Conservation (phyloP, 2,113 vertebrate species). For the Cyanocitta stelleri region DNA sequence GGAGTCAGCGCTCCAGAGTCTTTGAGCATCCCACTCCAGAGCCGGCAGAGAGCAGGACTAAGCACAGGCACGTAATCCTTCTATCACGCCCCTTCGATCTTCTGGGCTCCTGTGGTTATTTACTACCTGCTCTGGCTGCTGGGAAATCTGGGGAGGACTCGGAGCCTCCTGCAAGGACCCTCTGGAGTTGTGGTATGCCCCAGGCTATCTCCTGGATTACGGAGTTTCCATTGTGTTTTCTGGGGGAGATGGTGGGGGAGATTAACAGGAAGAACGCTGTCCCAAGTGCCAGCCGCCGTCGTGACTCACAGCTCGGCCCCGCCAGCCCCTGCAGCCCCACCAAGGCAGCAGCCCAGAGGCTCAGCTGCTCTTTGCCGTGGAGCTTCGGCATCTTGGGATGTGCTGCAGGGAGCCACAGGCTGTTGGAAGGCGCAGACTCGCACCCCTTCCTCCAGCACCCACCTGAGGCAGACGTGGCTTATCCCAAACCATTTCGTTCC, state of each 20-base stretch:
- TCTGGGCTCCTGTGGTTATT: neutral
- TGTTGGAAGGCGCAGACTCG: neutral
- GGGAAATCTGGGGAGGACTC: neutral
- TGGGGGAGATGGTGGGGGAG: neutral
- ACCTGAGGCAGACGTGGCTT: neutral
- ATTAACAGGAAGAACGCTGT: constrained; percentile 15
- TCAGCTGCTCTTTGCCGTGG: neutral
- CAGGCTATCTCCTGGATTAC: neutral
- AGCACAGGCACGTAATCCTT: neutral
- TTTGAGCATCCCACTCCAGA: neutral
- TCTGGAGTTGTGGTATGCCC: constrained; percentile 20
- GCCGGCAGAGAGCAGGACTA: neutral
- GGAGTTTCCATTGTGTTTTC: constrained; percentile 37
- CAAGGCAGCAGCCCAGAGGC: neutral
- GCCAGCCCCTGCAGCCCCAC: neutral
- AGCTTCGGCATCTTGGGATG: neutral
- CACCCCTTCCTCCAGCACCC: neutral
- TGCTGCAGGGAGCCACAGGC: neutral
- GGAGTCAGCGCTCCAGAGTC: neutral
- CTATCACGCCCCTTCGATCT: neutral
- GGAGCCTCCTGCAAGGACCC: neutral
- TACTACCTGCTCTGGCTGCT: constrained; percentile 39
- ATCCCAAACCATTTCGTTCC: neutral
- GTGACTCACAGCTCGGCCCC: neutral
- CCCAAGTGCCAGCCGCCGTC: neutral